Evolutionary conservation across 30 jellyfish, hydroid and myxozoan genomes (phyloP), one percentile per base, ranked within the genome.

Genomic region (Hydractinia echinata): DNA sequence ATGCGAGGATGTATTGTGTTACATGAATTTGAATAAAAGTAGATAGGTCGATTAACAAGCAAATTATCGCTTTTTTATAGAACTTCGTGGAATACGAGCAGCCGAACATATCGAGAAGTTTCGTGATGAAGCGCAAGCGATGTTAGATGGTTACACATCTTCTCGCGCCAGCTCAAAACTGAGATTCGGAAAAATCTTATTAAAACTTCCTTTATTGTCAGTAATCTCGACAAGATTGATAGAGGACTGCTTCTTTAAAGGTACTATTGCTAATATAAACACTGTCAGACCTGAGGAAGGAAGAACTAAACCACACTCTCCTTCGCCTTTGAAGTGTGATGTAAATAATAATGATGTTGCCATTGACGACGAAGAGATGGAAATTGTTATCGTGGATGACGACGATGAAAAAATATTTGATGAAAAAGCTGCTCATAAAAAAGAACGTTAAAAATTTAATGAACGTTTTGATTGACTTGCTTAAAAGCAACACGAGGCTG

Each of bases 81-180:
- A 89, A 49, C 88, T 89, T 76, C 85, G 88, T 19, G 79, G 81
- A 14, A 51, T 89, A 15, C 61, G 67, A 55, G 76, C 90, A n/a
- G 81, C 55, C 13, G 51, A 72, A 4, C 92, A 83, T 86, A 72
- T 89, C 48, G 96, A 84, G 58, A 79, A 77, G 18, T 76, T 89
- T n/a, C 96, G 84, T 73, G 96, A 89, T 54, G 89, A 83, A 54
- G 96, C 92, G 4, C 96, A 89, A 67, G 90, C 80, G 6, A 83
- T 83, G 95, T 84, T 89, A 58, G 62, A 88, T 39, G 96, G 84
- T 20, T 89, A 79, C 67, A 55, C 89, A n/a, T 61, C 85, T 52
- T 64, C 84, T 7, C 70, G 86, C 79, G 55, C 81, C 79, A 87
- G 88, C 52, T 79, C 73, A 5, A 88, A 86, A 10, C 85, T 67